phyloP scores from a whole-genome alignment of 1,140 invertebrate genomes.

The Thaumetopoea pityocampa region DNA sequence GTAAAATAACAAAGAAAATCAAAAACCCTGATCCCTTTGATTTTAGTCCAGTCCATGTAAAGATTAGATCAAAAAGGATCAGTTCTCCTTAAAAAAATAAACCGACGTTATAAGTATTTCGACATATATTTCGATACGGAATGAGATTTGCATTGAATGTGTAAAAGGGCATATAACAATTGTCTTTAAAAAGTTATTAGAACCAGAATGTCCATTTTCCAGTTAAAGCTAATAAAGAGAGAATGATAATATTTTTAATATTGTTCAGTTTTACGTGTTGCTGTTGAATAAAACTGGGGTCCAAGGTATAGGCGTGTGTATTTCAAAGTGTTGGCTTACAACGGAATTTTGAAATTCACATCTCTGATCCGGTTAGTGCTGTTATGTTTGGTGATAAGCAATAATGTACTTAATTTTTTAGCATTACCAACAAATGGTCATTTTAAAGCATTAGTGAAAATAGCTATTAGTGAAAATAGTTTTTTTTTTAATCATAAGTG shows the following conservation, averaged over 20 bases:
- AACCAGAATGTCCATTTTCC: slow-evolving; percentile 12
- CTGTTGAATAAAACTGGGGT: slow-evolving; percentile 63
- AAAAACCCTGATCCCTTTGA: no score
- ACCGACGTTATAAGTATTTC: no score
- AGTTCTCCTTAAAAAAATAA: no score
- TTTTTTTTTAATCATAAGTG: slow-evolving; percentile 6
- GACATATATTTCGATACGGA: no score
- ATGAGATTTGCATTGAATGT: no score
- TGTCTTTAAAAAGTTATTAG: no score
- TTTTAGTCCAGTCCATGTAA: no score
- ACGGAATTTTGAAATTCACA: slow-evolving; percentile 15
- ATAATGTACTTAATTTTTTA: slow-evolving; percentile 12
- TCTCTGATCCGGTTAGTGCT: slow-evolving; percentile 18
- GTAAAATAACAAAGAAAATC: no score
- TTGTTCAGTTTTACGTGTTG: slow-evolving; percentile 57
- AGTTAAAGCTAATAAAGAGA: slow-evolving; percentile 40
- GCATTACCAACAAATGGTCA: slow-evolving; percentile 1
- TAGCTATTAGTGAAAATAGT: slow-evolving; percentile 1
- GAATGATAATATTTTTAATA: slow-evolving; percentile 55
- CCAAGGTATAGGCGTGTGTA: slow-evolving; percentile 41
- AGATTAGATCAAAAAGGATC: no score
- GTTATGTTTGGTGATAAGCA: slow-evolving; percentile 13
- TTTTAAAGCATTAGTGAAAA: no score
- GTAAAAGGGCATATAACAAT: no score
- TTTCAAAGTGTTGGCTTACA: slow-evolving; percentile 6